Conservation (phyloP, 2,797 vertebrate species). For the Mormyrus proboscirostris region DNA sequence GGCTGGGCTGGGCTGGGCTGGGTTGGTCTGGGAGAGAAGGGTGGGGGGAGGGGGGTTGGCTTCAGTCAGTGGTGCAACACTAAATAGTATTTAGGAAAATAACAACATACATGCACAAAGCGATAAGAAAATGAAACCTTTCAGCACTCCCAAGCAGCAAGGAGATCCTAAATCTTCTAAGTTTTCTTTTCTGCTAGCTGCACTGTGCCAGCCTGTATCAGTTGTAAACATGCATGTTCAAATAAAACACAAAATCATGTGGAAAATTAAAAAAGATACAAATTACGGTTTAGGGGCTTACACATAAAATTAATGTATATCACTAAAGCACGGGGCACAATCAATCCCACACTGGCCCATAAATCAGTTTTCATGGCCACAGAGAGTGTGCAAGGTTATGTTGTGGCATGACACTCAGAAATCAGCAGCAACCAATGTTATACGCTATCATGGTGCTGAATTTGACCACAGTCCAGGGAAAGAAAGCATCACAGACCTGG, state of each 20-base stretch:
- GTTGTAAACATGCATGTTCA: conserved; percentile 40
- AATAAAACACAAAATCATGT: conserved; percentile 24
- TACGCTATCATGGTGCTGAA: neutral
- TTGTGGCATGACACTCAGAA: neutral
- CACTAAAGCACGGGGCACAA: neutral
- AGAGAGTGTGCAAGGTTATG: neutral
- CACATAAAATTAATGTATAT: conserved; percentile 1
- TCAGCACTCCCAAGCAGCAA: conserved; percentile 37
- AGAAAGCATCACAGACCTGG: neutral
- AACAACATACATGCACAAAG: conserved; percentile 56
- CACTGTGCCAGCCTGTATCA: conserved; percentile 38
- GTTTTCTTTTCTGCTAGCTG: conserved; percentile 42
- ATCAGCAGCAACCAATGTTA: neutral
- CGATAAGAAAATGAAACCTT: conserved; percentile 57
- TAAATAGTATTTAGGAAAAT: conserved; percentile 55
- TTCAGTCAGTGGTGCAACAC: conserved; percentile 52
- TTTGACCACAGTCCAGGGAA: neutral
- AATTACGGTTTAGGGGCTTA: conserved; percentile 14
- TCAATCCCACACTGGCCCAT: neutral
- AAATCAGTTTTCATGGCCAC: neutral
- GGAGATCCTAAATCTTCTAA: conserved; percentile 38
- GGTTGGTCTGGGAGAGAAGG: conserved; percentile 23
- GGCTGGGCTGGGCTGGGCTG: conserved; percentile 45
- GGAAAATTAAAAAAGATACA: conserved; percentile 14
- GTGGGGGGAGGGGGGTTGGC: conserved; percentile 25